Evolutionary conservation across 1,140 invertebrate species (phyloP), one percentile per base, ranked within the genome.

Genomic region (Venustaconcha ellipsiformis): DNA sequence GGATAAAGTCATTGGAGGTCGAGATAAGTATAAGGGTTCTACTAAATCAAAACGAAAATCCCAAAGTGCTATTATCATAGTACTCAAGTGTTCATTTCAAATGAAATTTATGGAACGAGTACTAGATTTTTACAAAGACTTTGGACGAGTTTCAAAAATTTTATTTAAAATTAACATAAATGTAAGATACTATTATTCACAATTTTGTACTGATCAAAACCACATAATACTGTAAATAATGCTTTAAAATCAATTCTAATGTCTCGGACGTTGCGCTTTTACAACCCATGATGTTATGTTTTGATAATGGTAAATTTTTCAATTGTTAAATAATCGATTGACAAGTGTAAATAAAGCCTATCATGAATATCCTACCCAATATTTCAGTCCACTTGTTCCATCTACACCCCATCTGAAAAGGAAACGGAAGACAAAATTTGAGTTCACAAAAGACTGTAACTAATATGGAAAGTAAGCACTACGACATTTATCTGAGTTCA

Each of bases 341-440:
- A n/a, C 6, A 62, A n/a, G 18, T n/a, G 18, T n/a, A 62, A 62
- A n/a, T 62, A n/a, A 62, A 12, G 17, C 37, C 13, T 48, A n/a
- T 17, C 56, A 15, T 17, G 59, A 14, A 3, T 62, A 76, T 88
- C 92, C 93, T 92, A 97, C 96, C 96, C 96, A 97, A 85, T 95
- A 98, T 91, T 96, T 96, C 5, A 93, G 89, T 14, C 90, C 88
- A 37, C 90, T 18, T 57, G 89, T 87, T 67, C 72, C 65, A 17
- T 88, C 85, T 17, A 79, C 74, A 30, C 87, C 87, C 87, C 87
- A 88, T 37, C 87, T 88, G 80, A 59, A 81, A 76, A 17, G 26
- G 67, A 63, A 14, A 65, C 26, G 18, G 5, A 48, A 48, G 11
- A 11, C 37, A 48, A 48, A 11, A 48, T 48, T 11, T 48, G 37